Evolutionary conservation across 1,140 invertebrate species (phyloP).

Genomic region (Chrysopa pallens): DNA sequence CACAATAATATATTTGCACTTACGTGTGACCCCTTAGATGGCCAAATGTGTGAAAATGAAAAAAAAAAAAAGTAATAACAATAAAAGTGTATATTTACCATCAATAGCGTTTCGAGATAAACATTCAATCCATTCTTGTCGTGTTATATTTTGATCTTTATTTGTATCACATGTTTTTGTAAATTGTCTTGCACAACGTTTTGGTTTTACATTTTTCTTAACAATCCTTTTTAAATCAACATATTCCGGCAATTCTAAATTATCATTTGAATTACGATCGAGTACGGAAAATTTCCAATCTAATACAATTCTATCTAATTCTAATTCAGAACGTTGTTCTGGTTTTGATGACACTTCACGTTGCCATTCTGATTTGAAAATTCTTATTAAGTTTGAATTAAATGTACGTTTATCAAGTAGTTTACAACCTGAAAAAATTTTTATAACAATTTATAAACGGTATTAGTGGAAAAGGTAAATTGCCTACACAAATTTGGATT

Average conservation of each 20-base stretch:
- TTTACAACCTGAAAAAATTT: slow-evolving; percentile 31
- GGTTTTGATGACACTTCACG: slow-evolving; percentile 22
- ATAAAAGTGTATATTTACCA: slow-evolving; percentile 20
- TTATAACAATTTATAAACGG: too few relatives aligned
- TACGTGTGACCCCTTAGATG: too few relatives aligned
- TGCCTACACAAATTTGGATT: too few relatives aligned
- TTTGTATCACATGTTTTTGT: slow-evolving; percentile 69
- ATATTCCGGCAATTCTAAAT: slow-evolving; percentile 62
- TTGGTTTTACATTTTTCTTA: slow-evolving; percentile 71
- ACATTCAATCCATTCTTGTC: slow-evolving; percentile 72
- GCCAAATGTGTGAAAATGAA: too few relatives aligned
- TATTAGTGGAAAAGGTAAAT: too few relatives aligned
- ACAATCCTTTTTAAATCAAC: slow-evolving; percentile 59
- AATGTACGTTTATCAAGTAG: slow-evolving; percentile 54
- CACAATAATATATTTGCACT: too few relatives aligned
- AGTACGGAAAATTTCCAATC: slow-evolving; percentile 77
- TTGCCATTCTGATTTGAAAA: slow-evolving; percentile 62
- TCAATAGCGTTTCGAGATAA: slow-evolving; percentile 44
- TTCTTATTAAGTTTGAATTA: slow-evolving; percentile 62
- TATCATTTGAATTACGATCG: slow-evolving; percentile 56
- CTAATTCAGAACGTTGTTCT: slow-evolving; percentile 7
- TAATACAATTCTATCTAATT: slow-evolving; percentile 30
- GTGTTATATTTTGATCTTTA: slow-evolving; percentile 52
- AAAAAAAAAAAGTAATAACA: too few relatives aligned
- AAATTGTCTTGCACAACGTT: slow-evolving; percentile 76